Conservation (phyloP, 2,888 invertebrate genomes). For the Isoperla grammatica region DNA sequence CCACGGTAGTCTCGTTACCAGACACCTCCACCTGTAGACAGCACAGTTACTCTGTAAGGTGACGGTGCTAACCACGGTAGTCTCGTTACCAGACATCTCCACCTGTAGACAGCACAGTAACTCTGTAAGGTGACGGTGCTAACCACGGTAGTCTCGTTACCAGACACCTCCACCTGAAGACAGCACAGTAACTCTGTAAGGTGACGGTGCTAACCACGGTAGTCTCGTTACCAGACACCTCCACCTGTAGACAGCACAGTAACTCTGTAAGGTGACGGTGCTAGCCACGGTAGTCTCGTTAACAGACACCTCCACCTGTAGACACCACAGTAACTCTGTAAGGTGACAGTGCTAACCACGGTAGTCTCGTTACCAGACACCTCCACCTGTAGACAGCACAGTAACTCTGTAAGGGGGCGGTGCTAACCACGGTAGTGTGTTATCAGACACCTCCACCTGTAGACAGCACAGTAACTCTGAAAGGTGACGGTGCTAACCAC, state of each 20-base stretch:
- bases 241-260: background rate
- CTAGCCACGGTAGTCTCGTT: no score
- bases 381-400: constrained; percentile 21
- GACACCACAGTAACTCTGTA: no score
- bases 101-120: no score
- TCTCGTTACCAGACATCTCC: constrained; percentile 59
- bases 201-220: constrained; percentile 69
- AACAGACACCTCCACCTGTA: no score
- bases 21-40: no score
- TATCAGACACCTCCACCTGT: constrained; percentile 49
- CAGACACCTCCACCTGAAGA: constrained; percentile 44
- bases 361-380: constrained; percentile 63
- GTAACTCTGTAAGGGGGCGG: constrained; percentile 73
- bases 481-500: no score
- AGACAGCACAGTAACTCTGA: no score
- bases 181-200: constrained; percentile 43
- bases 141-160: constrained; percentile 65
- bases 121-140: constrained; percentile 77
- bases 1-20: no score
- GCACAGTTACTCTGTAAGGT: no score
- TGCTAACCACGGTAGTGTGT: constrained; percentile 69
- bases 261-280: no score
- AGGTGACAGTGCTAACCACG: constrained; percentile 70
- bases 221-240: constrained; percentile 60
- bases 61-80: constrained; percentile 67